These are phyloP conservation scores for Automeris io DNA, from an alignment of 2,888 invertebrate genomes.

Conservation along the genomic window DNA sequence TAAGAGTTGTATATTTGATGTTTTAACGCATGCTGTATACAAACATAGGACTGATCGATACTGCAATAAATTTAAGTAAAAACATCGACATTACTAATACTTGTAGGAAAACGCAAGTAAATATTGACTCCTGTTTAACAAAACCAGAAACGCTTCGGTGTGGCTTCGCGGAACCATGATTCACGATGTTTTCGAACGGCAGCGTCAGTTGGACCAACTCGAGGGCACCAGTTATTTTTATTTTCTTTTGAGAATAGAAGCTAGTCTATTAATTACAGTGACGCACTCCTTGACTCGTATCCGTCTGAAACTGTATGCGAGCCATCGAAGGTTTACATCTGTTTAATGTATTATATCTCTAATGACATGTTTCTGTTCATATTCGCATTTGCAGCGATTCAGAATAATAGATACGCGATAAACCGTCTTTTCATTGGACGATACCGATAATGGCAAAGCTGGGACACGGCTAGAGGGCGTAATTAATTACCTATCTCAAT, in stretches of 20 bases:
- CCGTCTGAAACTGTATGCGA: slow-evolving; percentile 31
- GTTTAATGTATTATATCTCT: slow-evolving; percentile 29
- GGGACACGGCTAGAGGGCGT: too few relatives aligned
- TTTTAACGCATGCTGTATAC: slow-evolving; percentile 2
- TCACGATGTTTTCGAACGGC: slow-evolving; percentile 56
- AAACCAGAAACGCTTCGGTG: slow-evolving; percentile 45
- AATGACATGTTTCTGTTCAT: not conserved
- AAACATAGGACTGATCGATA: slow-evolving; percentile 6
- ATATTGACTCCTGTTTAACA: slow-evolving; percentile 46
- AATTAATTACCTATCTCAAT: too few relatives aligned
- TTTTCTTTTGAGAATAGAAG: slow-evolving; percentile 68
- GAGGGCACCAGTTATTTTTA: slow-evolving; percentile 61
- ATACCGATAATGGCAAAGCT: too few relatives aligned
- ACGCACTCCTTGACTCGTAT: slow-evolving; percentile 53
- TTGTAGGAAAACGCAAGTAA: slow-evolving; percentile 36
- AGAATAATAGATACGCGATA: too few relatives aligned
- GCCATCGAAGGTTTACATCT: slow-evolving; percentile 41
- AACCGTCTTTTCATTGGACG: too few relatives aligned
- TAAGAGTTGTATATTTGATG: not conserved
- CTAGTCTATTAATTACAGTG: slow-evolving; percentile 69
- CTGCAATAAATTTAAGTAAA: slow-evolving; percentile 7
- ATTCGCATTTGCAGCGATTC: too few relatives aligned
- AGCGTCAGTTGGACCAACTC: slow-evolving; percentile 34
- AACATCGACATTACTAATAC: slow-evolving; percentile 5
- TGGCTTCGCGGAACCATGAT: slow-evolving; percentile 59